These are phyloP conservation scores for Oceanodroma leucorhoa DNA, from an alignment of 2,797 vertebrate species.

Conservation along the genomic window DNA sequence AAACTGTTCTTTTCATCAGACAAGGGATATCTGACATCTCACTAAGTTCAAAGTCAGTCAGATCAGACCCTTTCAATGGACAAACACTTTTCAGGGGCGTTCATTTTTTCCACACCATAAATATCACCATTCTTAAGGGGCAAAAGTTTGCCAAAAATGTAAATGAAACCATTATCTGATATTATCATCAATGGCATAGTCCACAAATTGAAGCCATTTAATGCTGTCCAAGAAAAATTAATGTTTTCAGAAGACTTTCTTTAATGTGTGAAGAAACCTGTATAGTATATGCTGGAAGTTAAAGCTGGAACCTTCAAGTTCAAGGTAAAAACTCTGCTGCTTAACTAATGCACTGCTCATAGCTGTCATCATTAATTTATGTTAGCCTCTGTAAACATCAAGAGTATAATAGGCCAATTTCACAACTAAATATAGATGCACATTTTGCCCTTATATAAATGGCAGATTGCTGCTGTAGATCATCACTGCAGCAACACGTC, in stretches of 20 bases:
- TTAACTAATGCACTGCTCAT: slow-evolving; percentile 82
- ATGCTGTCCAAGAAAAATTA: slow-evolving; percentile 32
- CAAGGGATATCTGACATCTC: not conserved
- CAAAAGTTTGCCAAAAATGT: slow-evolving; percentile 28
- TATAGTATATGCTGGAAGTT: slow-evolving; percentile 58
- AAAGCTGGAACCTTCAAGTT: slow-evolving; percentile 78
- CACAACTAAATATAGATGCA: slow-evolving; percentile 88
- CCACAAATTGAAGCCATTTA: slow-evolving; percentile 36
- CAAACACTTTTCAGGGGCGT: not conserved
- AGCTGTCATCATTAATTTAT: slow-evolving; percentile 88
- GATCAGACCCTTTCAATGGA: not conserved
- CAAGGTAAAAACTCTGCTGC: slow-evolving; percentile 81
- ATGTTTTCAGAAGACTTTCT: slow-evolving; percentile 48
- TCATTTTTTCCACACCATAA: not conserved
- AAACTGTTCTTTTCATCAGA: not conserved
- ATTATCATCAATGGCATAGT: not conserved
- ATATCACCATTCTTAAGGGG: not conserved
- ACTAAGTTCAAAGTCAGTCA: slow-evolving; percentile 39
- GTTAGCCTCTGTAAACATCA: slow-evolving; percentile 87
- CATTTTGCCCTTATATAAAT: slow-evolving; percentile 87
- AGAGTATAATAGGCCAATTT: slow-evolving; percentile 89
- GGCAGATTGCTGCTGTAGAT: slow-evolving; percentile 88
- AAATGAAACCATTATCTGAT: slow-evolving; percentile 37
- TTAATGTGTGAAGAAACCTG: slow-evolving; percentile 62
- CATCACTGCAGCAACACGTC: slow-evolving; percentile 79